Percentiles rank a stretch among this genome's conserved stretches.
These are phyloP conservation scores for Crambe crambe DNA, from an alignment of 37 sponge, comb jelly and placozoan genomes.

Conservation along the genomic window DNA sequence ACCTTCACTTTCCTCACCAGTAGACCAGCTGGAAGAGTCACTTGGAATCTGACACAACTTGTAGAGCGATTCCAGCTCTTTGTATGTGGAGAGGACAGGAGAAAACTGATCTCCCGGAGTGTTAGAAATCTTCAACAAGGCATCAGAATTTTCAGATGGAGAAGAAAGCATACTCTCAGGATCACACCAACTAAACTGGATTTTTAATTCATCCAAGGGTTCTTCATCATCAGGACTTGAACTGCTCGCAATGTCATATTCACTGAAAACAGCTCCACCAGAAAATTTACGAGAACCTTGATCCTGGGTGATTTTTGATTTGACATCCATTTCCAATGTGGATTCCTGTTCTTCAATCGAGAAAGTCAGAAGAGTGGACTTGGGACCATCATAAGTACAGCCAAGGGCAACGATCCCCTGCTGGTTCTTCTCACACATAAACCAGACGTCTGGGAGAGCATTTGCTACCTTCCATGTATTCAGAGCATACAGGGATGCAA, in stretches of 20 bases:
- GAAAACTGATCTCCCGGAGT: constrained; percentile 47
- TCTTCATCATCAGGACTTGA: neutral
- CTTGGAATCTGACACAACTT: constrained; percentile 24
- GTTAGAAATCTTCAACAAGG: constrained; percentile 35
- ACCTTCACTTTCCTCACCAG: neutral
- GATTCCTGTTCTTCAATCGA: neutral
- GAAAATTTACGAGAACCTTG: neutral
- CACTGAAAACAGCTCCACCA: constrained; percentile 14
- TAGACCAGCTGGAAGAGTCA: constrained; percentile 29
- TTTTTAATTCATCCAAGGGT: neutral
- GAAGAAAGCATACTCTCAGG: constrained; percentile 21
- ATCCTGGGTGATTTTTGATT: neutral
- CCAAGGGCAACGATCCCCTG: constrained; percentile 35
- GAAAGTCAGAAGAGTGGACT: neutral
- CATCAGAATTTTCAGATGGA: constrained; percentile 49
- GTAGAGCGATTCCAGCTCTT: constrained; percentile 39
- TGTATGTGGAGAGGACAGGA: constrained; percentile 28
- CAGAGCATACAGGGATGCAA: constrained; percentile 41
- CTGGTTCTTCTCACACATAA: constrained; percentile 14
- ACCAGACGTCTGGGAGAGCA: constrained; percentile 37
- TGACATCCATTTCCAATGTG: neutral
- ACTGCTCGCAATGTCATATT: constrained; percentile 20
- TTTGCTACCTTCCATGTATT: neutral
- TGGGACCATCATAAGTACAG: neutral
- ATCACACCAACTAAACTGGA: constrained; percentile 51